Percentiles rank a stretch among this genome's conserved stretches.
Conservation (phyloP, 2,888 invertebrate genomes). For the Aspidapion aeneum region DNA sequence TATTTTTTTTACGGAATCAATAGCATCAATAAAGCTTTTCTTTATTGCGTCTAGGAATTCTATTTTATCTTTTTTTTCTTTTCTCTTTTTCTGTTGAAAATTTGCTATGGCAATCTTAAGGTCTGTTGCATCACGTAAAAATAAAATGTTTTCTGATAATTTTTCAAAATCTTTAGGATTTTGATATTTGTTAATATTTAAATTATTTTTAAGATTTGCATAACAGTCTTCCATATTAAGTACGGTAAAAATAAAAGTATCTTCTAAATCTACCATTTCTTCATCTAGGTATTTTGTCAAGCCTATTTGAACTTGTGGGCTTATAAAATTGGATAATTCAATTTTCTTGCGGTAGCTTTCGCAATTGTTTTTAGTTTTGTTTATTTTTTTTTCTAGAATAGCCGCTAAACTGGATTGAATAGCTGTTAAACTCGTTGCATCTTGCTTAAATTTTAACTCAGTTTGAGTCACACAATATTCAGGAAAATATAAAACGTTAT, state of each 20-base stretch:
- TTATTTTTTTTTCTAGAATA: slow-evolving; percentile 1
- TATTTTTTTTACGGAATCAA: neutral
- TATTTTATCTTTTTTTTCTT: neutral
- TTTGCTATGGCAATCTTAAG: neutral
- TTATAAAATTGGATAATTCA: neutral
- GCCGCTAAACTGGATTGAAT: neutral
- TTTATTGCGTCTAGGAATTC: neutral
- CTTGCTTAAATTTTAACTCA: neutral
- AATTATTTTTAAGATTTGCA: neutral
- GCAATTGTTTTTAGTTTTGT: neutral
- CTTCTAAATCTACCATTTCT: neutral
- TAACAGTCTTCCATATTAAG: neutral
- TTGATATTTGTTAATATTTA: neutral
- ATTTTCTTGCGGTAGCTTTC: neutral
- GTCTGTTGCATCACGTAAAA: neutral
- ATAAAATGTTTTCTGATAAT: neutral
- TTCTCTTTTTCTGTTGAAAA: neutral
- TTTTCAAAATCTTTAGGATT: neutral
- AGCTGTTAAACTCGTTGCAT: neutral
- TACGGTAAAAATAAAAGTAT: neutral
- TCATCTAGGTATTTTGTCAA: no score
- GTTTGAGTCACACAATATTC: neutral
- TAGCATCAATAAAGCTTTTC: neutral
- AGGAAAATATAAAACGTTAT: slow-evolving; percentile 5
- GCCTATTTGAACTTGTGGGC: no score